These are phyloP conservation scores for Abramis brama DNA, from an alignment of 2,113 vertebrate genomes.

Conservation along the genomic window DNA sequence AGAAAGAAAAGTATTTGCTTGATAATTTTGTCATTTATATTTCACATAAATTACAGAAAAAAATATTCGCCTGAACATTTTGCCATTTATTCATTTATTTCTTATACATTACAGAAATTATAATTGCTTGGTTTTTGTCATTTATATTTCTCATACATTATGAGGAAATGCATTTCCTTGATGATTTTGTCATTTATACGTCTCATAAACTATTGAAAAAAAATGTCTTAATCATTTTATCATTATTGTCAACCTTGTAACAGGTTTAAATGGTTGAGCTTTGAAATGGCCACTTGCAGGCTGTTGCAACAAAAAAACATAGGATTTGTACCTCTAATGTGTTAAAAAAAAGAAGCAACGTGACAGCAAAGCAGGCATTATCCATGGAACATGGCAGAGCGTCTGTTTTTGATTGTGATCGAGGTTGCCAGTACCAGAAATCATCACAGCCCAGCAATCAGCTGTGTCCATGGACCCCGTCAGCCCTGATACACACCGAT, in stretches of 20 bases:
- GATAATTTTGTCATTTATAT: background rate
- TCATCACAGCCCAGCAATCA: background rate
- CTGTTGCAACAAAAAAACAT: background rate
- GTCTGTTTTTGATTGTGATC: background rate
- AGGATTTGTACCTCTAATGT: background rate
- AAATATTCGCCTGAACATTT: background rate
- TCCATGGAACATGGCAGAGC: background rate
- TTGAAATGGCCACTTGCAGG: background rate
- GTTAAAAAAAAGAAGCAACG: background rate
- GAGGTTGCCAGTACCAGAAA: background rate
- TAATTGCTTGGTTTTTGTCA: background rate
- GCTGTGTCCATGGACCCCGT: background rate
- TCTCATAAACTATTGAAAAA: background rate
- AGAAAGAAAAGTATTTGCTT: background rate
- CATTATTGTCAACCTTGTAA: background rate
- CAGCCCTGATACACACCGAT: background rate
- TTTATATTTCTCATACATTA: background rate
- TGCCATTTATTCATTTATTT: background rate
- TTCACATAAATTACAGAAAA: background rate
- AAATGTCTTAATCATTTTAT: background rate
- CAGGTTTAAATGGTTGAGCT: background rate
- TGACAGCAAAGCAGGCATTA: background rate
- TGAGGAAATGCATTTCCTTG: background rate
- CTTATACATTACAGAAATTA: background rate
- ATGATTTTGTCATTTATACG: background rate